phyloP scores from a whole-genome alignment of 2,797 vertebrate species.

The Muscicapa striata region DNA sequence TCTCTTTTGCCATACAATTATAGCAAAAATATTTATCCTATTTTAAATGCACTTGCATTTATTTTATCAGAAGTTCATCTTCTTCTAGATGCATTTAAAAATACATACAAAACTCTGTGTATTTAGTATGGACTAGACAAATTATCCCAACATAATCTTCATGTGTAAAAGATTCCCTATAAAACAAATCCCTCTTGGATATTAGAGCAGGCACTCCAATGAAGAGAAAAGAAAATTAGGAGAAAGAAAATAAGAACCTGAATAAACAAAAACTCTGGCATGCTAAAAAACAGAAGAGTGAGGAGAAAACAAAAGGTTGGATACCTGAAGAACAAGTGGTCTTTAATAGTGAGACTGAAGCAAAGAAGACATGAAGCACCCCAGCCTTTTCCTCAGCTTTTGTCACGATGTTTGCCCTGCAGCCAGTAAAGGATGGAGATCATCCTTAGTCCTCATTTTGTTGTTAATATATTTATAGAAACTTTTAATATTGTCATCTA shows the following conservation, averaged over 20 bases:
- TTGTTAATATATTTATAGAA: neutral
- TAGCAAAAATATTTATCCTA: neutral
- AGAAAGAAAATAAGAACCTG: neutral
- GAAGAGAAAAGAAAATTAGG: neutral
- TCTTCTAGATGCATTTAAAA: neutral
- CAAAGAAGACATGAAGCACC: neutral
- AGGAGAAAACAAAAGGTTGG: neutral
- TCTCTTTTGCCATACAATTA: neutral
- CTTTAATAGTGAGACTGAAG: neutral
- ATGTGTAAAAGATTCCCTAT: neutral
- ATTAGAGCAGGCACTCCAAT: neutral
- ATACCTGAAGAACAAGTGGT: neutral
- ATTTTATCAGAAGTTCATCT: neutral
- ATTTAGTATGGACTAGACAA: neutral
- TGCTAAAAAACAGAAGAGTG: neutral
- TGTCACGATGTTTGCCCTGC: neutral
- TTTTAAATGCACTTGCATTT: neutral
- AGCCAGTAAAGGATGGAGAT: neutral
- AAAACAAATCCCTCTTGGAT: neutral
- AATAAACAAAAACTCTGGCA: neutral
- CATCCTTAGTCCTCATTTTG: neutral
- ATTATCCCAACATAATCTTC: neutral
- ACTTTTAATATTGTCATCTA: neutral
- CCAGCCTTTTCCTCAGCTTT: neutral
- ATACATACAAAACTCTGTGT: neutral